These are phyloP conservation scores for Nicator chloris DNA, from an alignment of 2,113 vertebrate species.

Conservation along the genomic window DNA sequence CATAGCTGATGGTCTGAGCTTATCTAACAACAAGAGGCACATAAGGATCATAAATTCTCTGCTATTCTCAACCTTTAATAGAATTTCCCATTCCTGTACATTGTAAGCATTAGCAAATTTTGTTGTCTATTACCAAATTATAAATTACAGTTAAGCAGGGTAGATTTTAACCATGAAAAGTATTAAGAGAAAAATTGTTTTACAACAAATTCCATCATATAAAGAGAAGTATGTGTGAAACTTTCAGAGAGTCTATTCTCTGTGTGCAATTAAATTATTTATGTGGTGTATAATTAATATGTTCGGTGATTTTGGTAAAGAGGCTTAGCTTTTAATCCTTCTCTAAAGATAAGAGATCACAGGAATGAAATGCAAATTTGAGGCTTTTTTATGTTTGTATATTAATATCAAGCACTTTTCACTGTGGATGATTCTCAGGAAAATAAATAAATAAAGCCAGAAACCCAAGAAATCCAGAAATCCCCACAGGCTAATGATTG, in stretches of 20 bases:
- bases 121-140: not conserved
- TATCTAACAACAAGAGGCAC: not conserved
- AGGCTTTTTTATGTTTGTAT: constrained; percentile 21
- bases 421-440: not conserved
- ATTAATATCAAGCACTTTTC: constrained; percentile 22
- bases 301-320: constrained; percentile 37
- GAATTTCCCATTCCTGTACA: not conserved
- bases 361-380: constrained; percentile 54
- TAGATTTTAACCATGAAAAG: not conserved
- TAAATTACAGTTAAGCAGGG: not conserved
- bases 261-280: constrained; percentile 41
- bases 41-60: not conserved
- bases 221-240: not conserved
- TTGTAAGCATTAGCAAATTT: not conserved
- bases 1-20: not conserved
- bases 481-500: not conserved
- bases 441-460: not conserved
- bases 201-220: not conserved
- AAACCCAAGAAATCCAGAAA: not conserved
- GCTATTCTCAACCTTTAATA: not conserved
- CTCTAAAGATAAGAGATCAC: constrained; percentile 50
- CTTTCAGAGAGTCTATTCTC: constrained; percentile 22
- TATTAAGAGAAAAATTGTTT: not conserved
- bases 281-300: constrained; percentile 51
- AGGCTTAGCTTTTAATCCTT: constrained; percentile 59